These are phyloP conservation scores for Poeciliopsis presidionis DNA, from an alignment of 2,797 vertebrate species.

Conservation along the genomic window DNA sequence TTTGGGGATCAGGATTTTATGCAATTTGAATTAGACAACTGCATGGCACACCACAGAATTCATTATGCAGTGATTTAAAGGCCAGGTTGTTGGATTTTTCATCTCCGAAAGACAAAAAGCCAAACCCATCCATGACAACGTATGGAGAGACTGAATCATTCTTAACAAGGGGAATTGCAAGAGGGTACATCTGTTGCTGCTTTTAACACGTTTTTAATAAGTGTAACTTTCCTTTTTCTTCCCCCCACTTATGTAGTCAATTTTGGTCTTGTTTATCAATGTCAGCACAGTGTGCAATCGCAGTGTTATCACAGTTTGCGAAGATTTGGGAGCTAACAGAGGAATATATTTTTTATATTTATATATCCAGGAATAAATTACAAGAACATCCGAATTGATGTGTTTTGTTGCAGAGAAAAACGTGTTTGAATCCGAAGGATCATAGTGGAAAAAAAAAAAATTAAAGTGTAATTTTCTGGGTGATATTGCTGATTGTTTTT, in stretches of 20 bases:
- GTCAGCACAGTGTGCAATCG: not conserved
- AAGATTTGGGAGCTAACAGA: not conserved
- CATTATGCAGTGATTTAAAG: conserved; percentile 73
- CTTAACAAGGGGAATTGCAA: conserved; percentile 58
- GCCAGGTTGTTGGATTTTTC: conserved; percentile 67
- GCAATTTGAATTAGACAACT: conserved; percentile 78
- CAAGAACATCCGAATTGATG: not conserved
- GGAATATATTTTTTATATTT: not conserved
- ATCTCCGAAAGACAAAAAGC: conserved; percentile 60
- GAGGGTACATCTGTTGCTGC: conserved; percentile 54
- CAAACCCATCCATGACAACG: conserved; percentile 54
- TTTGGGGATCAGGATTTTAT: conserved; percentile 68
- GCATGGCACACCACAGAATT: conserved; percentile 56
- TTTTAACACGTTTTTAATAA: conserved; percentile 40
- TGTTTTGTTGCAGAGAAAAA: not conserved
- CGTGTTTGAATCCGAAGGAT: not conserved
- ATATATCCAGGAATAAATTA: not conserved
- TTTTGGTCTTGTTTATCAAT: conserved; percentile 4
- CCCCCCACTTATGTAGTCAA: not conserved
- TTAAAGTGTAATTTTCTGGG: not conserved
- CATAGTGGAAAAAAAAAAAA: not conserved
- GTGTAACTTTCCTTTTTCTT: not conserved
- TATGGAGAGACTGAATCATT: conserved; percentile 36
- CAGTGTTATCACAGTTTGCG: conserved; percentile 4
- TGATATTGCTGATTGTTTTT: not conserved